Evolutionary conservation across 2,888 invertebrate genomes (phyloP), one percentile per base, ranked within the genome.

Genomic region (Leucophenga maculata): DNA sequence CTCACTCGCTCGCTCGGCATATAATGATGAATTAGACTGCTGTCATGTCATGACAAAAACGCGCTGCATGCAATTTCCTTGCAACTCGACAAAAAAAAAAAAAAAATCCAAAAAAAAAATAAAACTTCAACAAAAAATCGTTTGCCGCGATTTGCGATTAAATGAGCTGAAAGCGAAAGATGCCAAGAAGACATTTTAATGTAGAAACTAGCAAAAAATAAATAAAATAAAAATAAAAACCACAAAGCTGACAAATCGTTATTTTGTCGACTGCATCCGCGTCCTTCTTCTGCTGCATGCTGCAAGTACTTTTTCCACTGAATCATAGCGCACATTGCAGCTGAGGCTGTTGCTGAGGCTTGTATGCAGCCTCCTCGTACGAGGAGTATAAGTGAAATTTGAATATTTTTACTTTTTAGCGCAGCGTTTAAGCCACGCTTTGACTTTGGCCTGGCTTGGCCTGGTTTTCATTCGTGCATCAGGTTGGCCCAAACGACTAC

Each of bases 1-100:
- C 39, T 16, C 59, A 50, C 22, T 26, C 31, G 44, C 50, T 65
- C n/a, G n/a, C 55, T 67, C 16, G 54, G 20, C 26, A 39, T 16
- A 83, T 85, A 84, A 84, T 84, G 84, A 85, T 84, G 84, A 83
- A 84, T 84, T 84, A 84, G 84, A 85, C 77, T 82, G 81, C 82
- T 84, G 84, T 85, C 85, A 85, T 85, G 85, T 84, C 84, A 85
- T 85, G 84, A 82, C 83, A 80, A 84, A 82, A 79, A 68, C 60
- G 76, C 82, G 77, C 77, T 75, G 85, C 85, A 85, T 84, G 84
- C 84, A 74, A 83, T 79, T 76, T 74, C 72, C 72, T 39, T 26
- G 26, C 52, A 26, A 31, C 55, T 55, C 4, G 22, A 8, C 11
- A 59, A 50, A 50, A 50, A 4, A n/a, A 50, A 26, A 9, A 57